Evolutionary conservation across 1,140 invertebrate species (phyloP).

Genomic region (Cyphomyrmex costatus): DNA sequence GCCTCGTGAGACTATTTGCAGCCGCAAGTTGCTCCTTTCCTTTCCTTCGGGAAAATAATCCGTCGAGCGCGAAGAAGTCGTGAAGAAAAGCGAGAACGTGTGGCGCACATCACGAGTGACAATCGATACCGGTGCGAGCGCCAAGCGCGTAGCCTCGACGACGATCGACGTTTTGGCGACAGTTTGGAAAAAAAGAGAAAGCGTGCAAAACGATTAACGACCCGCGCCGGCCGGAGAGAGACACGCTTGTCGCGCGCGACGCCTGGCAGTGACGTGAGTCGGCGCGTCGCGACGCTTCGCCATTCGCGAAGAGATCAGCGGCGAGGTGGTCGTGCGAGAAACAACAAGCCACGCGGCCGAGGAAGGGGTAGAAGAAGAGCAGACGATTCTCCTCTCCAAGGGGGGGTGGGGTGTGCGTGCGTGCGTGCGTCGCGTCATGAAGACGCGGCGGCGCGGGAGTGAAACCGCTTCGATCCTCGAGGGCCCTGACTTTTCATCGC

Average conservation of each 20-base stretch:
- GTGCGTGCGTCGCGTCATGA: slow-evolving; percentile 50
- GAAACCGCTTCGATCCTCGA: neutral
- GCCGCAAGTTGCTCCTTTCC: neutral
- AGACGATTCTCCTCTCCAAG: slow-evolving; percentile 1
- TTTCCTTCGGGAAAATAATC: neutral
- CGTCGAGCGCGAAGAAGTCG: neutral
- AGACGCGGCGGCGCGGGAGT: slow-evolving; percentile 1
- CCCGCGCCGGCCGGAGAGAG: neutral
- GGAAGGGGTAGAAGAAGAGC: neutral
- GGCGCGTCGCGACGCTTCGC: slow-evolving; percentile 15
- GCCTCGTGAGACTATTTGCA: too few species aligned
- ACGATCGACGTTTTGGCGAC: slow-evolving; percentile 3
- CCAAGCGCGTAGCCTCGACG: slow-evolving; percentile 31
- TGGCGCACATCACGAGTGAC: slow-evolving; percentile 46
- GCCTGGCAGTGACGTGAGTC: slow-evolving; percentile 41
- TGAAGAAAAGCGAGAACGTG: slow-evolving; percentile 46
- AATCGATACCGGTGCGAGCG: slow-evolving; percentile 54
- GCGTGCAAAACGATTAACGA: neutral
- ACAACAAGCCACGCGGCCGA: slow-evolving; percentile 25
- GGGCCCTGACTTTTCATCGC: neutral
- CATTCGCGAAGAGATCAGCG: slow-evolving; percentile 21
- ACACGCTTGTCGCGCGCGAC: slow-evolving; percentile 11
- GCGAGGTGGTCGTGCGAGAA: slow-evolving; percentile 42
- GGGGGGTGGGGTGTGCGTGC: slow-evolving; percentile 29
- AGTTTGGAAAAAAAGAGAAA: neutral